Base-by-base conservation (phyloP, 2,888 invertebrate species). In the Notocelia uddmanniana region DNA sequence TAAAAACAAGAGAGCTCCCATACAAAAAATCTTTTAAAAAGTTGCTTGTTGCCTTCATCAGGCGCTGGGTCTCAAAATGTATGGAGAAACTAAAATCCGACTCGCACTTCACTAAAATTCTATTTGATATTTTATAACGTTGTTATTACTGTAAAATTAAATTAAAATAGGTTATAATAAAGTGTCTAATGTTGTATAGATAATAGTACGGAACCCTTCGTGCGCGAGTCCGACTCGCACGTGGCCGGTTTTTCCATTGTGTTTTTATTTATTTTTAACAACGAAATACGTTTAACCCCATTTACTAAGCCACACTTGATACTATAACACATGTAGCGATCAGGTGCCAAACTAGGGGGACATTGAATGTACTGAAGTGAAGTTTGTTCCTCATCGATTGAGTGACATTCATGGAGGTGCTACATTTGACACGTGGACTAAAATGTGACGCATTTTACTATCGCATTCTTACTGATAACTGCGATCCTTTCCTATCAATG, bases 261-360 rank as follows among this genome's bases (percentile, higher is more conserved):
- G 3, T 11, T 34, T 19, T 8, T 45, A 18, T 41, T 19, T 5
- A 31, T n/a, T 31, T 23, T 21, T 23, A 60, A n/a, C 45, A 34
- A 8, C 15, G 21, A 18, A 54, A 41, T 15, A n/a, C 10, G 21
- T 23, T 3, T 11, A 21, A 52, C 34, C 64, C 54, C 64, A 41
- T 64, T 54, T 54, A 52, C 18, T 54, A 41, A 54, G 64, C 64
- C 64, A 64, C 64, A 64, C 64, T 54, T 54, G 37, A 23, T 52
- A 31, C 63, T 52, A 21, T 19, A 2, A 54, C 41, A 64, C 52
- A 66, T 26, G 55, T 66, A 64, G 64, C 23, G 21, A 64, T 64
- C 64, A 64, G 21, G 64, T 64, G 64, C 64, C 64, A 64, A 64
- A 54, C 23, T 64, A 21, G 54, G 64, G 64, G 64, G 23, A 54